Base-by-base conservation (phyloP, 2,888 invertebrate species). In the Pachymerium ferrugineum region DNA sequence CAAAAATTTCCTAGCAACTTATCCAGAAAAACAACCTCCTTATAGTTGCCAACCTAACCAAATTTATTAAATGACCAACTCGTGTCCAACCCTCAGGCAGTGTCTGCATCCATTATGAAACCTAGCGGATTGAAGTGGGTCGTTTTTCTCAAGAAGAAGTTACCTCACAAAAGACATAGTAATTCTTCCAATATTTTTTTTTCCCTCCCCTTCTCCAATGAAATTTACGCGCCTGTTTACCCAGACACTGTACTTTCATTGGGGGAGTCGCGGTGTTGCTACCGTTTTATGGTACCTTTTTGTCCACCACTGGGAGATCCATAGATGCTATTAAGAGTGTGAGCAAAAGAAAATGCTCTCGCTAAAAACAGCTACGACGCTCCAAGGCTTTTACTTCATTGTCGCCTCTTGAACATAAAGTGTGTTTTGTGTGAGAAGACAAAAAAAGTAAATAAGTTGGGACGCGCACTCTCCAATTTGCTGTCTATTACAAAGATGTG, bases 291-390 rank as follows among this genome's bases (percentile, higher is more conserved):
- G 47, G 47, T 47, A 16, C n/a, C 47, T 47, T 47, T 47, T 47
- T 47, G 47, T 47, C 47, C 47, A 47, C 47, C 47, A 47, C 47
- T 47, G 47, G 47, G 47, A 47, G 47, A 47, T 47, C 47, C 47
- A 47, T 16, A 47, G 47, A 47, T 16, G 47, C 47, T 47, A 47
- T 47, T 47, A 47, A 47, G 14, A 47, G 47, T 22, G 16, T 16
- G 47, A 47, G 47, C n/a, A 47, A 47, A 47, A 47, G 47, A 47
- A 47, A 47, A 47, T 47, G 47, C 47, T 42, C 47, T 47, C 47
- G 47, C 47, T 47, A 47, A 47, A 47, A 47, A 47, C 22, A 22
- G 19, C 47, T 3, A 47, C 8, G 47, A 47, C 47, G 47, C 47
- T n/a, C n/a, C 47, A 14, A 47, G 47, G 47, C 47, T 47, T 47